Percentiles rank a stretch among this genome's conserved stretches.
phyloP scores from a whole-genome alignment of 2,113 vertebrate species.

The Hoplias malabaricus region DNA sequence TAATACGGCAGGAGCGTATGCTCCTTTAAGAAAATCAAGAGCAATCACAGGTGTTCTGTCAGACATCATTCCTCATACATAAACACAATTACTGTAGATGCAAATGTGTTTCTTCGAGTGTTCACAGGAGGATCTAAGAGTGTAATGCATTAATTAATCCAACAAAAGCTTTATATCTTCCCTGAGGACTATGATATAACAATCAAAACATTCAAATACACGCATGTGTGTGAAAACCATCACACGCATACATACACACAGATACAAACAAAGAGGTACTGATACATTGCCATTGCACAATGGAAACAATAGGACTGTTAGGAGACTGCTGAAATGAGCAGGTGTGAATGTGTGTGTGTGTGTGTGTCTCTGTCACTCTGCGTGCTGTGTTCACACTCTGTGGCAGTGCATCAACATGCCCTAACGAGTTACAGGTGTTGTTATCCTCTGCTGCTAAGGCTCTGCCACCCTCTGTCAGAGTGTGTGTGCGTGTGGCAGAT shows the following conservation, averaged over 20 bases:
- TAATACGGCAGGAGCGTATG: too few species aligned
- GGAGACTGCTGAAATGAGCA: conserved; percentile 29
- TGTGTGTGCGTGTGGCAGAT: conserved; percentile 58
- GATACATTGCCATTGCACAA: neutral
- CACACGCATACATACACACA: conserved; percentile 30
- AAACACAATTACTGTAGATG: conserved; percentile 65
- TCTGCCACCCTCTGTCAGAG: conserved; percentile 45
- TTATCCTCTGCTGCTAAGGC: conserved; percentile 33
- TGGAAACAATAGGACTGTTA: conserved; percentile 7
- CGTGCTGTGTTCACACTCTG: conserved; percentile 38
- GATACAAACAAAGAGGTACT: conserved; percentile 48
- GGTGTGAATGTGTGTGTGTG: conserved; percentile 12
- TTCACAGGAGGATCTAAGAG: conserved; percentile 71
- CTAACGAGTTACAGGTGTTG: conserved; percentile 49
- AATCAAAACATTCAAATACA: conserved; percentile 43
- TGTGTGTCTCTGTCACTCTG: conserved; percentile 15
- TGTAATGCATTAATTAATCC: conserved; percentile 69
- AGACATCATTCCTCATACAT: conserved; percentile 69
- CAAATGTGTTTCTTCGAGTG: conserved; percentile 72
- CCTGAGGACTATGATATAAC: conserved; percentile 48
- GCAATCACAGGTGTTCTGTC: conserved; percentile 69
- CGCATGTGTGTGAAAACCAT: neutral
- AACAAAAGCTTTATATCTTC: conserved; percentile 73
- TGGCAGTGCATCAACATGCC: conserved; percentile 43
- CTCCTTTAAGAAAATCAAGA: conserved; percentile 10